Evolutionary conservation across 2,888 invertebrate genomes (phyloP).

Genomic region (Taphrorychus bicolor): DNA sequence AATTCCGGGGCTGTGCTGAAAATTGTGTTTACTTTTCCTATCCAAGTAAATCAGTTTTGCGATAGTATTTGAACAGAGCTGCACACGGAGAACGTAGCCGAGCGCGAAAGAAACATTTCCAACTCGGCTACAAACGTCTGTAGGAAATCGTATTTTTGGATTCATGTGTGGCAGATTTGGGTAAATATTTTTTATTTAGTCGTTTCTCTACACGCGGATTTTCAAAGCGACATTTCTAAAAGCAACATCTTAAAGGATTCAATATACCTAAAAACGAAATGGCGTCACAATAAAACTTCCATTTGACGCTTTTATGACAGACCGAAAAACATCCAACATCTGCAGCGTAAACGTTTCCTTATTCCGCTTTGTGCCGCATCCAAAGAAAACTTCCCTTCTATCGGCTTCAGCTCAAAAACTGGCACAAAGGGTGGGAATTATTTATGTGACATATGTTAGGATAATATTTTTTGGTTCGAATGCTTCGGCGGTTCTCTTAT

Average conservation of each 20-base stretch:
- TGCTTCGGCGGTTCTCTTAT: not conserved
- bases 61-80: slow-evolving; percentile 24
- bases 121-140: not conserved
- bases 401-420: slow-evolving; percentile 12
- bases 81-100: not conserved
- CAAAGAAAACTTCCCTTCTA: slow-evolving; percentile 17
- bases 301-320: slow-evolving; percentile 13
- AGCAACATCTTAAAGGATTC: not conserved
- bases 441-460: slow-evolving; percentile 14
- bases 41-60: slow-evolving; percentile 29
- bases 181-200: not conserved
- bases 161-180: not conserved
- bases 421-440: slow-evolving; percentile 13
- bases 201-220: not conserved
- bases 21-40: slow-evolving; percentile 25
- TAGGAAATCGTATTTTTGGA: not conserved
- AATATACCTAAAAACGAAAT: not conserved
- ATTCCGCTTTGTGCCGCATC: slow-evolving; percentile 10
- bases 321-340: slow-evolving; percentile 16
- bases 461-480: slow-evolving; percentile 11
- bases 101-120: not conserved
- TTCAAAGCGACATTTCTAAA: not conserved
- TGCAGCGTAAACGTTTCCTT: slow-evolving; percentile 20
- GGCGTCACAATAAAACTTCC: not conserved
- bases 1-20: slow-evolving; percentile 21